These are phyloP conservation scores for Edolisoma coerulescens DNA, from an alignment of 2,113 vertebrate genomes.

Conservation along the genomic window DNA sequence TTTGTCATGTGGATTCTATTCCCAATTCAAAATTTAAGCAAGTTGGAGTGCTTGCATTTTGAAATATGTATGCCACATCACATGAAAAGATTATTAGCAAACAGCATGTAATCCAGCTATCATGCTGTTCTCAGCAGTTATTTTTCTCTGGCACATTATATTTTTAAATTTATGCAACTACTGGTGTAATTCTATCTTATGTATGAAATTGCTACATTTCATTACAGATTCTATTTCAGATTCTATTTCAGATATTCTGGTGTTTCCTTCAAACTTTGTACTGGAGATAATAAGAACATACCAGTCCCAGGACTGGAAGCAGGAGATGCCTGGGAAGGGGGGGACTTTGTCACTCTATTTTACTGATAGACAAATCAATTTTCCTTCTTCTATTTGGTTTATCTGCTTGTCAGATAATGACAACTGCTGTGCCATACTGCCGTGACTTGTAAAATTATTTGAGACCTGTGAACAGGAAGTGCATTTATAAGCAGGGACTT, in stretches of 20 bases:
- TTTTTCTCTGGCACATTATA: background rate
- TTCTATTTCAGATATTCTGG: background rate
- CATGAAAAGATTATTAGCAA: background rate
- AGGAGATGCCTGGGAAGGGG: background rate
- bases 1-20: background rate
- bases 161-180: background rate
- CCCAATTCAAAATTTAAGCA: background rate
- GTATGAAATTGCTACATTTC: background rate
- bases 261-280: background rate
- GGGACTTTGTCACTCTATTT: background rate
- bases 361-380: background rate
- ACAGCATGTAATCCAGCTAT: background rate
- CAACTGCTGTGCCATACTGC: background rate
- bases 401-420: background rate
- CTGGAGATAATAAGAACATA: background rate
- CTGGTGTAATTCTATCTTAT: background rate
- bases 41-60: background rate
- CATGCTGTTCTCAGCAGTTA: background rate
- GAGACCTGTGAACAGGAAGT: background rate
- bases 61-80: background rate
- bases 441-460: background rate
- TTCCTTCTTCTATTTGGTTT: background rate
- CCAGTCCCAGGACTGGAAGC: background rate
- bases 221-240: background rate
- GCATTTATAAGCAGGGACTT: background rate